Percentiles rank a stretch among this genome's conserved stretches.
Conservation (phyloP, 92 coral and sea anemone species). For the Siderastrea siderea region DNA sequence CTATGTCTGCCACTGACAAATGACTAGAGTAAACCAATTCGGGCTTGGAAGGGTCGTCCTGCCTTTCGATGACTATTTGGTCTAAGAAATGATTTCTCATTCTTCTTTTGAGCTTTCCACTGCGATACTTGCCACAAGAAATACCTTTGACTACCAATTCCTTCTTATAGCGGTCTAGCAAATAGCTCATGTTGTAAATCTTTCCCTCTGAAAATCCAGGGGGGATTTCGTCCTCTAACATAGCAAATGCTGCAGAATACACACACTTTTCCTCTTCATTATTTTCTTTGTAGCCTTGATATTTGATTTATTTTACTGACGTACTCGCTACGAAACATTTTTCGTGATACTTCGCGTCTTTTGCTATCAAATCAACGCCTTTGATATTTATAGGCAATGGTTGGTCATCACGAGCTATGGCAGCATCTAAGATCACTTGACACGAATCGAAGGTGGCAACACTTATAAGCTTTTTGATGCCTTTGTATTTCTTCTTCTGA, state of each 20-base stretch:
- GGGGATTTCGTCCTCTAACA: not conserved
- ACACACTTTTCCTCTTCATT: not conserved
- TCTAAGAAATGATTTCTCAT: not conserved
- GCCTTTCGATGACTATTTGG: not conserved
- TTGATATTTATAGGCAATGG: too few species aligned
- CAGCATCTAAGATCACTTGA: too few species aligned
- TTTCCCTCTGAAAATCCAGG: not conserved
- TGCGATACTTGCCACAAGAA: not conserved
- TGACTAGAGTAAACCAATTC: constrained; percentile 22
- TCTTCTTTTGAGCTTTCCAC: constrained; percentile 18
- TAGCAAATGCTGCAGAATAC: constrained; percentile 15
- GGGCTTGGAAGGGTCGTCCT: constrained; percentile 22
- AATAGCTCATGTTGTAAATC: too few species aligned
- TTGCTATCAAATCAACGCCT: too few species aligned
- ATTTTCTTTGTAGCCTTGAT: not conserved
- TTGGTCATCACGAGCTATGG: too few species aligned
- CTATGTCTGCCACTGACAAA: constrained; percentile 3
- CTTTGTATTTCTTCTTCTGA: constrained; percentile 20
- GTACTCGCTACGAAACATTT: too few species aligned
- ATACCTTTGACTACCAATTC: not conserved
- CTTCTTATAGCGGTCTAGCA: constrained; percentile 15
- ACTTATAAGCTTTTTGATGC: constrained; percentile 4
- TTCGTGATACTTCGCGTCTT: too few species aligned
- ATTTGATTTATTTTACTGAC: too few species aligned
- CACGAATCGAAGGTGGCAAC: too few species aligned